phyloP scores from a whole-genome alignment of 2,888 invertebrate genomes.

The Capitulum mitella region DNA sequence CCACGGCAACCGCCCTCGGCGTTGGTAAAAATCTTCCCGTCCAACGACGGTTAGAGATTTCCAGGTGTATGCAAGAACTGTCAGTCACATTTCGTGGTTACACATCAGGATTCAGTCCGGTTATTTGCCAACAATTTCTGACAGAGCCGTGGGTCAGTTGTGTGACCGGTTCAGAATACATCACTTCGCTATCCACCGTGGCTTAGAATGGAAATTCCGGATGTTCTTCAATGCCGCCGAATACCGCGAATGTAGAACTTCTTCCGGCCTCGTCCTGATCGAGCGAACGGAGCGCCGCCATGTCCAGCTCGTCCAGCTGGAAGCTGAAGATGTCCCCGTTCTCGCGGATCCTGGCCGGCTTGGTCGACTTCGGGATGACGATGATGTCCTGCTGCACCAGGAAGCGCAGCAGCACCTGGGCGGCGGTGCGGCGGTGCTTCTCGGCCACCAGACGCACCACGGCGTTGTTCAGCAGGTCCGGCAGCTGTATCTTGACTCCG shows the following conservation, averaged over 20 bases:
- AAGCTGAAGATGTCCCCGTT: slow-evolving; percentile 57
- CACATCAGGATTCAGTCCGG: too few species aligned
- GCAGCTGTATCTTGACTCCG: slow-evolving; percentile 39
- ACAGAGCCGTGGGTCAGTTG: too few species aligned
- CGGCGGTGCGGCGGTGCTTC: slow-evolving; percentile 37
- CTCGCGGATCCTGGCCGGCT: slow-evolving; percentile 40
- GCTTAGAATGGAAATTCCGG: not conserved
- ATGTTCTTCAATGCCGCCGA: slow-evolving; percentile 47
- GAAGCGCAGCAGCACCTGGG: slow-evolving; percentile 41
- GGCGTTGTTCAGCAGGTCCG: slow-evolving; percentile 59
- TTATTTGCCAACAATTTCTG: too few species aligned
- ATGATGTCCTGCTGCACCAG: slow-evolving; percentile 42
- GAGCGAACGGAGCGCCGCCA: slow-evolving; percentile 53
- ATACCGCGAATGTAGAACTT: slow-evolving; percentile 62
- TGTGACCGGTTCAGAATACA: too few species aligned
- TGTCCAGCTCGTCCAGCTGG: slow-evolving; percentile 55
- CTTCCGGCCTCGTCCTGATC: slow-evolving; percentile 60
- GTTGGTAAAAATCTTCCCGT: too few species aligned
- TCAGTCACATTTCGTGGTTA: too few species aligned
- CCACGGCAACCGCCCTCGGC: too few species aligned
- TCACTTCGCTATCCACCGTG: too few species aligned
- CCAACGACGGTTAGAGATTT: too few species aligned
- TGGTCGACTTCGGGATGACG: slow-evolving; percentile 44
- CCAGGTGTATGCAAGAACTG: too few species aligned
- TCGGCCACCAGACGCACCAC: slow-evolving; percentile 51